phyloP scores from a whole-genome alignment of 2,888 invertebrate species.

The Campoletis raptor region DNA sequence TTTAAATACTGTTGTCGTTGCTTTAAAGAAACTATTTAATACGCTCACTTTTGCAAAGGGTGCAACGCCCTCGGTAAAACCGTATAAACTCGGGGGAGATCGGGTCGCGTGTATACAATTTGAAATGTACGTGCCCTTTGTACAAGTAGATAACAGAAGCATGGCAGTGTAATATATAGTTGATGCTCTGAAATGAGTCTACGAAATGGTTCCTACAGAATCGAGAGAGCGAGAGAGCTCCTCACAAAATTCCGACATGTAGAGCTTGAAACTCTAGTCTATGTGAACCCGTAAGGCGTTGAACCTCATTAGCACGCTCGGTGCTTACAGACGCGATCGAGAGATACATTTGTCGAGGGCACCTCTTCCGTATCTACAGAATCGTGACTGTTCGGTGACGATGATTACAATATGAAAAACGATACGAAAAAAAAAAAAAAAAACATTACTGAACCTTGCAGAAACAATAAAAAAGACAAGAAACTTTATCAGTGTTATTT shows the following conservation, averaged over 20 bases:
- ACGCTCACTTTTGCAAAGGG: not conserved
- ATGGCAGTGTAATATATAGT: conserved; percentile 24
- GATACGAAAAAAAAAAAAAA: not conserved
- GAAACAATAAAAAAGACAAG: not conserved
- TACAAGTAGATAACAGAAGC: conserved; percentile 62
- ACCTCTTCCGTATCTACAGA: not conserved
- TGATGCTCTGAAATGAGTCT: conserved; percentile 21
- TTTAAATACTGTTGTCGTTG: not conserved
- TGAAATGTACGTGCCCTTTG: conserved; percentile 63
- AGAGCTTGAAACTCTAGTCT: conserved; percentile 28
- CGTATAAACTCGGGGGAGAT: conserved; percentile 44
- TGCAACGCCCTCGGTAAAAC: conserved; percentile 5
- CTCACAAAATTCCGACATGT: conserved; percentile 31
- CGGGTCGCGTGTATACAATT: conserved; percentile 54
- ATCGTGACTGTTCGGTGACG: not conserved
- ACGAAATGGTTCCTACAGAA: conserved; percentile 10
- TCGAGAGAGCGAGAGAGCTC: conserved; percentile 31
- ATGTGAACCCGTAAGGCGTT: conserved; percentile 7
- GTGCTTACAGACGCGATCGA: conserved; percentile 53
- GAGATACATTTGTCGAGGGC: conserved; percentile 28
- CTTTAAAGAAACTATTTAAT: conserved; percentile 10
- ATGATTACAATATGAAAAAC: not conserved
- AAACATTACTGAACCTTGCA: not conserved
- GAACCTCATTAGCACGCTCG: conserved; percentile 64
- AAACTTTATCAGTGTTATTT: not conserved